Percentiles rank a stretch among this genome's conserved stretches.
Evolutionary conservation across 2,113 vertebrate genomes (phyloP).

Genomic region (Gymnarchus niloticus): DNA sequence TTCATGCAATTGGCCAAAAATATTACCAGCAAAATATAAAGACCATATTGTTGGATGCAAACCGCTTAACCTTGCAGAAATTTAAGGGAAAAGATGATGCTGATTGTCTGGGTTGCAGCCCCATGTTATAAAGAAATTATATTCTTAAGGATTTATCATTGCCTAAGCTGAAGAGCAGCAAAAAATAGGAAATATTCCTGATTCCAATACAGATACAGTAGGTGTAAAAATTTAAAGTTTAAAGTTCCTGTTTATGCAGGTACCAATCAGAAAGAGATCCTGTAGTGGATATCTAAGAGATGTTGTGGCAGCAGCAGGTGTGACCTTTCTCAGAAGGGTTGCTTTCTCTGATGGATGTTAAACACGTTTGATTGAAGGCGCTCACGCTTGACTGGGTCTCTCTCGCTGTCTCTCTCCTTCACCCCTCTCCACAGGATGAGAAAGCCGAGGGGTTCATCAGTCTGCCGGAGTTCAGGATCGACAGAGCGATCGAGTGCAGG

Average conservation of each 20-base stretch:
- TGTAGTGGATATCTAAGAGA: background rate
- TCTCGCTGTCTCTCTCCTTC: no score
- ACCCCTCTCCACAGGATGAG: slow-evolving; percentile 64
- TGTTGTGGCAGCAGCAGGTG: background rate
- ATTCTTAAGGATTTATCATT: background rate
- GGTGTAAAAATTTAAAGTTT: no score
- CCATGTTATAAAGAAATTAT: slow-evolving; percentile 1
- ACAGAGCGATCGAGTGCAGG: slow-evolving; percentile 80
- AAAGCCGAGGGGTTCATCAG: slow-evolving; percentile 87
- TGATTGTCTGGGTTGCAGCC: background rate
- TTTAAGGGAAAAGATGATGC: background rate
- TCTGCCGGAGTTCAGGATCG: slow-evolving; percentile 86
- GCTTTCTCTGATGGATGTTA: background rate
- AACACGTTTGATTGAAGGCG: background rate
- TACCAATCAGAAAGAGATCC: background rate
- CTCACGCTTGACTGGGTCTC: background rate
- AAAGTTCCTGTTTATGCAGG: background rate
- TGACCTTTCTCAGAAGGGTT: background rate
- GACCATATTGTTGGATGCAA: background rate
- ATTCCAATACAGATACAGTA: background rate
- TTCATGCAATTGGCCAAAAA: background rate
- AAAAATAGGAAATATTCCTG: background rate
- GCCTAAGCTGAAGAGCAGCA: background rate
- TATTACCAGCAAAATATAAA: background rate
- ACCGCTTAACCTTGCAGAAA: background rate